Conservation (phyloP, 2,888 invertebrate genomes). For the Acronicta aceris region DNA sequence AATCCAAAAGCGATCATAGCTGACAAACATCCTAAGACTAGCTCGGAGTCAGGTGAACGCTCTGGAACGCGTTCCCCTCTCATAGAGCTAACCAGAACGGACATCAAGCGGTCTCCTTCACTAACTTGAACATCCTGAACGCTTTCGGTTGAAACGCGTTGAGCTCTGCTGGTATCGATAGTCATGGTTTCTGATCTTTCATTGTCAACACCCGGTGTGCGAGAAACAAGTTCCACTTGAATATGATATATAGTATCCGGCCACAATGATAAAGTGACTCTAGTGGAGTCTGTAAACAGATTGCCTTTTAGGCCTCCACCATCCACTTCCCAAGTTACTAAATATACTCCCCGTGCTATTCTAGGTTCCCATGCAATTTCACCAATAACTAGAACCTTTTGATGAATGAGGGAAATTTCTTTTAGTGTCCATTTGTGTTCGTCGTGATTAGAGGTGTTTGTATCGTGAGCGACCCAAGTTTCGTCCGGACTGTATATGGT, state of each 20-base stretch:
- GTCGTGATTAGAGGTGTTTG: constrained; percentile 84
- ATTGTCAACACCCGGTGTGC: constrained; percentile 90
- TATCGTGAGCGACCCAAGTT: constrained; percentile 88
- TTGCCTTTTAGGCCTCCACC: constrained; percentile 95
- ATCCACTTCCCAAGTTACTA: constrained; percentile 95
- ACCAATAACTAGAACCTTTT: constrained; percentile 92
- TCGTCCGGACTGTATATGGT: constrained; percentile 92
- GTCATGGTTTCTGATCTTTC: constrained; percentile 91
- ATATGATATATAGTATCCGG: constrained; percentile 95
- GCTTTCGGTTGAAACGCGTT: constrained; percentile 91
- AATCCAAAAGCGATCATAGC: constrained; percentile 86
- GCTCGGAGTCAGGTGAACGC: constrained; percentile 87
- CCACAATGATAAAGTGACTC: constrained; percentile 94
- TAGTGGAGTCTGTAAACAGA: constrained; percentile 94
- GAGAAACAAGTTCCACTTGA: constrained; percentile 92
- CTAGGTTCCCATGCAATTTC: constrained; percentile 93
- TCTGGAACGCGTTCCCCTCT: constrained; percentile 88
- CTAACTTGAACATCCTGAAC: constrained; percentile 90
- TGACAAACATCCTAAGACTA: constrained; percentile 90
- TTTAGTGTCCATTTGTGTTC: constrained; percentile 90
- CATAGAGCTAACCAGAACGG: constrained; percentile 90
- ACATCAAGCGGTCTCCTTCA: constrained; percentile 89
- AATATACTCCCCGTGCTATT: constrained; percentile 91
- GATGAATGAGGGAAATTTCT: constrained; percentile 92
- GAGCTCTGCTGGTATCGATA: constrained; percentile 90